These are phyloP conservation scores for Equus quagga DNA, from an alignment of 2,113 vertebrate genomes.

Conservation along the genomic window DNA sequence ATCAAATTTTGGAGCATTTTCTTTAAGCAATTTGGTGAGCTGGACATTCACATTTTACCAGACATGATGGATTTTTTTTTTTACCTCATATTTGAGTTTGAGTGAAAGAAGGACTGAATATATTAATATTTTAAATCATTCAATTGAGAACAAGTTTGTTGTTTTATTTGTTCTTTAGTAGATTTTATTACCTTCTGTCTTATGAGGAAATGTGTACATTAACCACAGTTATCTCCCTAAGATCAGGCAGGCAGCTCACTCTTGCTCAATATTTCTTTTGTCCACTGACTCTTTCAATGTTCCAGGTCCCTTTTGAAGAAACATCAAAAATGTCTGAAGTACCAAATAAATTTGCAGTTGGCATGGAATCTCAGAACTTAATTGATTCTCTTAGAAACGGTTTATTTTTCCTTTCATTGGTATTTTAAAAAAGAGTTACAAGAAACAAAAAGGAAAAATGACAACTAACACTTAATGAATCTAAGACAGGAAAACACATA, in stretches of 20 bases:
- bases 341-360: background rate
- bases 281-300: background rate
- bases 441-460: background rate
- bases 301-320: background rate
- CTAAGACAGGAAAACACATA: background rate
- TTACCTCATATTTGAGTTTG: background rate
- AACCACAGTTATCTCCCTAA: background rate
- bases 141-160: background rate
- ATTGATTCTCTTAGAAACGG: background rate
- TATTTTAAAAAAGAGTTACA: background rate
- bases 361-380: background rate
- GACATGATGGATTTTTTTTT: background rate
- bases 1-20: background rate
- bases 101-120: background rate
- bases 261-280: background rate
- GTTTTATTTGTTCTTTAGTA: background rate
- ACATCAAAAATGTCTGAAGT: background rate
- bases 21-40: background rate
- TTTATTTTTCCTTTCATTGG: background rate
- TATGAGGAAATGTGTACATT: background rate
- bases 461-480: background rate
- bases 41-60: background rate
- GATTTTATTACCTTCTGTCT: background rate
- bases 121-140: slow-evolving; percentile 5
- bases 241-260: background rate